Conservation (phyloP, 2,888 invertebrate species). For the Rhamphomyia laevipes region DNA sequence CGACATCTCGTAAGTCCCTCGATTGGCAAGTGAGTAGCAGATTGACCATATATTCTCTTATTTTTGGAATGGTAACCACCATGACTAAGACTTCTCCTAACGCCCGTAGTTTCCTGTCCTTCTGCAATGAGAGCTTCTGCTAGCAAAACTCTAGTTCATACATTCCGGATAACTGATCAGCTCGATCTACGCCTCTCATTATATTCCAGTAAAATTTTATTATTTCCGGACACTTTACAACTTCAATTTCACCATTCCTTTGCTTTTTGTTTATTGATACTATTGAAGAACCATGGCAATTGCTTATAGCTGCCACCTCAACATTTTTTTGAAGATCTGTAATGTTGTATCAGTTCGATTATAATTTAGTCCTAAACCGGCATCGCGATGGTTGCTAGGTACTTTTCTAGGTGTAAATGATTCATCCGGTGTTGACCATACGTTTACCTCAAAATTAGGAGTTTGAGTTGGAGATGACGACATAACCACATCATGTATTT, state of each 20-base stretch:
- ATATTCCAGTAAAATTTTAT: neutral
- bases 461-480: neutral
- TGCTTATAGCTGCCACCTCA: constrained; percentile 2
- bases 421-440: constrained; percentile 3
- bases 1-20: constrained; percentile 9
- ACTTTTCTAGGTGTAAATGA: constrained; percentile 1
- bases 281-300: constrained; percentile 1
- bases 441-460: neutral
- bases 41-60: constrained; percentile 4
- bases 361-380: neutral
- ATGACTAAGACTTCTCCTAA: neutral
- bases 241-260: neutral
- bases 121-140: constrained; percentile 11
- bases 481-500: neutral
- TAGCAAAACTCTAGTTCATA: constrained; percentile 6
- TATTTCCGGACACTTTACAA: neutral
- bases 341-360: neutral
- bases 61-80: constrained; percentile 7
- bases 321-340: constrained; percentile 2
- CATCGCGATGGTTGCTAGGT: constrained; percentile 1
- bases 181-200: constrained; percentile 9
- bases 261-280: neutral
- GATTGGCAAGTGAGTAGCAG: neutral
- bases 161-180: constrained; percentile 8
- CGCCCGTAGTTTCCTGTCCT: constrained; percentile 7